Evolutionary conservation across 2,797 vertebrate genomes (phyloP).

Genomic region (Malacoctenus gilli): DNA sequence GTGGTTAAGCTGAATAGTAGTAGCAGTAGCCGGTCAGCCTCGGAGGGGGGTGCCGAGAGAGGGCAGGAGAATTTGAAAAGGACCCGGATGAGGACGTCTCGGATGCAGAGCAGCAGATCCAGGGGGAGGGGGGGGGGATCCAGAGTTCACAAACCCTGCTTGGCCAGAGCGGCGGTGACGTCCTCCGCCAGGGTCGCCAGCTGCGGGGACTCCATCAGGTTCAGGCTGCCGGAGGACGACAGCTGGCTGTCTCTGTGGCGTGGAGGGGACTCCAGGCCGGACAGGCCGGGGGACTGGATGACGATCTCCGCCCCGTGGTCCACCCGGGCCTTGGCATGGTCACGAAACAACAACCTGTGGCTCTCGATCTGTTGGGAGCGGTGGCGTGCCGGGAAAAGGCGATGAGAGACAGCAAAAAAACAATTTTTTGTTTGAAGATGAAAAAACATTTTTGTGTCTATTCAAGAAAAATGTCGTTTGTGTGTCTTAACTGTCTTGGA

Average conservation of each 20-base stretch:
- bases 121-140: slow-evolving; percentile 41
- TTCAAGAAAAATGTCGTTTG: slow-evolving; percentile 9
- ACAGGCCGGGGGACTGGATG: slow-evolving; percentile 88
- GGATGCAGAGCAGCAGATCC: slow-evolving; percentile 21
- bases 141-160: slow-evolving; percentile 97
- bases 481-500: neutral
- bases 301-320: slow-evolving; percentile 95
- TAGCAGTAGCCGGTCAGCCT: slow-evolving; percentile 33
- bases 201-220: slow-evolving; percentile 94
- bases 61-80: slow-evolving; percentile 52
- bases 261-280: slow-evolving; percentile 89
- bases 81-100: slow-evolving; percentile 28
- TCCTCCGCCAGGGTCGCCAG: slow-evolving; percentile 96
- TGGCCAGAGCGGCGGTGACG: slow-evolving; percentile 95
- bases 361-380: slow-evolving; percentile 89
- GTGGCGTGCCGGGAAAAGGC: slow-evolving; percentile 3
- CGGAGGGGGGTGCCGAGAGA: slow-evolving; percentile 56
- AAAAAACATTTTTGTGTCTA: neutral
- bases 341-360: slow-evolving; percentile 92
- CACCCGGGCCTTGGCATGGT: slow-evolving; percentile 90
- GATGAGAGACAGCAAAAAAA: neutral
- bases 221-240: slow-evolving; percentile 96
- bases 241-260: slow-evolving; percentile 89
- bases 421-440: neutral
- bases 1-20: slow-evolving; percentile 46